Evolutionary conservation across 2,888 invertebrate species (phyloP).

Genomic region (Caenorhabditis macrosperma): DNA sequence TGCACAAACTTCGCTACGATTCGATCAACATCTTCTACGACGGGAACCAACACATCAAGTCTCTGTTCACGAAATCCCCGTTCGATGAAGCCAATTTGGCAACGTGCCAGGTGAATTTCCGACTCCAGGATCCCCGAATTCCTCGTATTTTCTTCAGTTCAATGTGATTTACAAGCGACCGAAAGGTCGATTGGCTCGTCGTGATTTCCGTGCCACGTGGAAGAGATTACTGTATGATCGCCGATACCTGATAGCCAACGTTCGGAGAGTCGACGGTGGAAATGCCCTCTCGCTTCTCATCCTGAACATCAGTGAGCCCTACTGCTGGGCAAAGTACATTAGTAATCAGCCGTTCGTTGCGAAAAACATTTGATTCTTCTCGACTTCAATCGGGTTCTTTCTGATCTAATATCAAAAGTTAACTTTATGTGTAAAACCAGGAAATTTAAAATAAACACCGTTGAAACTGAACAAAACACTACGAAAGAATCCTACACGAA

Average conservation of each 20-base stretch:
- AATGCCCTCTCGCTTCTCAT: constrained; percentile 32
- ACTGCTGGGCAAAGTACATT: constrained; percentile 61
- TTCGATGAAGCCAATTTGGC: constrained; percentile 56
- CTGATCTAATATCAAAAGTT: neutral
- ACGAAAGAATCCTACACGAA: constrained; percentile 25
- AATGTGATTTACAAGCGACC: constrained; percentile 54
- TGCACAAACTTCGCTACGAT: constrained; percentile 55
- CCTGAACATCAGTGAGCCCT: constrained; percentile 54
- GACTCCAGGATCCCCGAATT: neutral
- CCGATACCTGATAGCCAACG: constrained; percentile 40
- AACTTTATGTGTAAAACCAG: constrained; percentile 6
- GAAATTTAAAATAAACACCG: neutral
- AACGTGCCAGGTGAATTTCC: constrained; percentile 49
- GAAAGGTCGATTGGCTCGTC: constrained; percentile 36
- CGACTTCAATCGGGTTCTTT: neutral
- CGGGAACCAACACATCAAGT: constrained; percentile 51
- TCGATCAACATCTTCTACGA: constrained; percentile 54
- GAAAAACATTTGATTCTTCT: constrained; percentile 37
- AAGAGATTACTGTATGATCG: constrained; percentile 54
- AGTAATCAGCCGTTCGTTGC: constrained; percentile 48
- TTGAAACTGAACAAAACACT: neutral
- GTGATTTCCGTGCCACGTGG: constrained; percentile 56
- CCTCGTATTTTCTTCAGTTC: constrained; percentile 45
- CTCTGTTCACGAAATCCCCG: constrained; percentile 47
- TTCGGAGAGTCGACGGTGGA: constrained; percentile 24